Evolutionary conservation across 2,888 invertebrate species (phyloP), one percentile per base, ranked within the genome.

Genomic region (Ophion obscuratus): DNA sequence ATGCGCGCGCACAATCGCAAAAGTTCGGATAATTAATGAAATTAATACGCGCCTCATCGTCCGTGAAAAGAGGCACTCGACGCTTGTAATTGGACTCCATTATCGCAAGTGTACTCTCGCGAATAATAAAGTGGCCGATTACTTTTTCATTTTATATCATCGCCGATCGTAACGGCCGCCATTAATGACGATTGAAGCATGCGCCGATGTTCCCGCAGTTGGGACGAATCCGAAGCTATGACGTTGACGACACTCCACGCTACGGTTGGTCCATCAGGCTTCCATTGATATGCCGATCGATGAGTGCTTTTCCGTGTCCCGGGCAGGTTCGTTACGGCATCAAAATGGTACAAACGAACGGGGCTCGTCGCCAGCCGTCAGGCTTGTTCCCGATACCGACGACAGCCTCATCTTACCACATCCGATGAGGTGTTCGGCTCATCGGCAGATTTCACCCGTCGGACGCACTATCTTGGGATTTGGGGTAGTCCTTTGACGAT

Each of bases 151-250:
- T 68, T 47, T 2, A 40, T 44, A 17, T 10, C 20, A 11, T 9
- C 7, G 24, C 1, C 11, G 2, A 20, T 27, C 7, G 53, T 27
- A 27, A 70, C 10, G 11, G 14, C 7, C 17, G 7, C 31, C 20
- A n/a, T 10, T 53, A 70, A 27, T 70, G 9, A 27, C 70, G 9
- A 68, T 70, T 17, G 27, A 70, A 47, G 27, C 44, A 68, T 10
- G 47, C 53, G 17, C 11, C 53, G 53, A 17, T 17, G 53, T 53
- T 53, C 53, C 53, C 53, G 17, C 14, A 14, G 17, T 14, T 53
- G 53, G 17, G 17, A 53, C 53, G 53, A 5, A 17, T 17, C 17
- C 53, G 53, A 53, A 53, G 53, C 53, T 17, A 53, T 53, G 53
- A 53, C 17, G 53, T 17, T 53, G 53, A 17, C 53, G 53, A 53